Percentiles rank a stretch among this genome's conserved stretches.
phyloP scores from a whole-genome alignment of 2,113 vertebrate species.

The Abramis brama region DNA sequence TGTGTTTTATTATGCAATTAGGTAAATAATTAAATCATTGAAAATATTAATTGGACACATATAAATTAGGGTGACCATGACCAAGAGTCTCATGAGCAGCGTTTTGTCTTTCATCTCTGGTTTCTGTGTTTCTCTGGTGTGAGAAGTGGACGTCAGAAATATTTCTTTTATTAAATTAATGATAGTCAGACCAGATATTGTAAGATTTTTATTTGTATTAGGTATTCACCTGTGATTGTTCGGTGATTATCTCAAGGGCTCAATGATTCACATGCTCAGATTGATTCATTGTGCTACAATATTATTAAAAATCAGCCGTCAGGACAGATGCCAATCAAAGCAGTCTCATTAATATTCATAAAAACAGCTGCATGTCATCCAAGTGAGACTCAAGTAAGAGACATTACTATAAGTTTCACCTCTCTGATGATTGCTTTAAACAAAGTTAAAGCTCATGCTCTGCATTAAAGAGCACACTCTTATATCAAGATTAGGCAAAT shows the following conservation, averaged over 20 bases:
- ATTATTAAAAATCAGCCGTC: slow-evolving; percentile 32
- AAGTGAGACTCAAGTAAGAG: not conserved
- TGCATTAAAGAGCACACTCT: slow-evolving; percentile 10
- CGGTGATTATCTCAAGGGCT: not conserved
- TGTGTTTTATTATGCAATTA: not conserved
- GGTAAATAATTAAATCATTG: not conserved
- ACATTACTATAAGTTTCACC: not conserved
- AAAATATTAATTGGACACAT: not conserved
- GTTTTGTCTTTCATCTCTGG: no score
- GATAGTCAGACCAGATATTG: not conserved
- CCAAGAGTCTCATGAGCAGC: not conserved
- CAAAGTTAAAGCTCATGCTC: not conserved
- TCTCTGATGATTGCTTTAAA: not conserved
- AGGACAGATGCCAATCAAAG: slow-evolving; percentile 30
- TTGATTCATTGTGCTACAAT: slow-evolving; percentile 17
- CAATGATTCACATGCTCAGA: not conserved
- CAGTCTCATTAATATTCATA: slow-evolving; percentile 10
- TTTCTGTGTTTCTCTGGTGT: not conserved
- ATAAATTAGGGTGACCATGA: not conserved
- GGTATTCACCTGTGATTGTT: not conserved
- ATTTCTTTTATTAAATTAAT: not conserved
- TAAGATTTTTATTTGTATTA: not conserved
- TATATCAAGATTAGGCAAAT: slow-evolving; percentile 33
- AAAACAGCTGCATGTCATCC: slow-evolving; percentile 18
- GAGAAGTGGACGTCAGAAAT: not conserved